Evolutionary conservation across 2,113 vertebrate genomes (phyloP), one percentile per base, ranked within the genome.

Genomic region (Oophaga pumilio): DNA sequence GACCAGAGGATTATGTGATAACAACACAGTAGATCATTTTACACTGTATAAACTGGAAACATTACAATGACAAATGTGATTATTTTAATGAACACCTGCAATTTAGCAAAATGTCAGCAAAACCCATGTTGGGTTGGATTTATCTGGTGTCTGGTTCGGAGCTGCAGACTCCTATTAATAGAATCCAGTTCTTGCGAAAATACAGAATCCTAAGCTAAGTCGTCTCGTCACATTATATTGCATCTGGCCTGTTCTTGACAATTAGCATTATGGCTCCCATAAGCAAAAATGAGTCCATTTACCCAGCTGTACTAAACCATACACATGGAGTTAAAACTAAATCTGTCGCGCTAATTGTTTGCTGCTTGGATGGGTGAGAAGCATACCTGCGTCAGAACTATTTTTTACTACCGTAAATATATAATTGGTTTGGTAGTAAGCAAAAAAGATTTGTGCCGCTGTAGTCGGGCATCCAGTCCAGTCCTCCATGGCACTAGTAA

Each of bases 81-180:
- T 13, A 28, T 79, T 43, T 33, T 86, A 79, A 86, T 66, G n/a
- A 86, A 33, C 76, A 68, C 59, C 43, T 86, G 85, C 64, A 79
- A 26, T 26, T 24, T 50, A 12, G 26, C 22, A 6, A 79, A 49
- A 26, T 68, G 85, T 86, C 74, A 79, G 60, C 85, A 86, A 77
- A 64, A 53, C 43, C 1, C 43, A 22, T 60, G 20, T 24, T 43
- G 26, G 14, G 69, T 33, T 49, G 28, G 84, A 26, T 85, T 73
- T 43, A 50, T 64, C 43, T 49, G 59, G 15, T 78, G 85, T 86
- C 74, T 86, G 43, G 85, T 53, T 33, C 15, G 18, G 53, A 8
- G 43, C 22, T 74, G n/a, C 71, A 86, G 85, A 86, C 85, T 78
- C 33, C 80, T 68, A 52, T 24, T 49, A 64, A 74, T 50, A 74